Conservation (phyloP, 2,888 invertebrate species). For the Rotaria magnacalcarata region DNA sequence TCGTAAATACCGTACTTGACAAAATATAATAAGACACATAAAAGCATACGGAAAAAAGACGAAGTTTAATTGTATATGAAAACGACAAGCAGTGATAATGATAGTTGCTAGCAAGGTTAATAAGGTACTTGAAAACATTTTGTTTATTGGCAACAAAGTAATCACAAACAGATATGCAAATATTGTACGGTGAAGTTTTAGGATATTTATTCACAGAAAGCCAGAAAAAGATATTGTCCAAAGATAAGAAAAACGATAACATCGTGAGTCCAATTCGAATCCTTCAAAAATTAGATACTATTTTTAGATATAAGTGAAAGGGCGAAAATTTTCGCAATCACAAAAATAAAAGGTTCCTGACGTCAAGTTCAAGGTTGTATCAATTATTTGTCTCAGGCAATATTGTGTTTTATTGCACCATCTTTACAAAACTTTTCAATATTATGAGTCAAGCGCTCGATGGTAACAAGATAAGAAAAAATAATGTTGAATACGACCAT, state of each 20-base stretch:
- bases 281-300: no score
- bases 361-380: no score
- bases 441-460: not conserved
- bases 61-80: not conserved
- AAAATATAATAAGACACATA: not conserved
- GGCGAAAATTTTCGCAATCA: no score
- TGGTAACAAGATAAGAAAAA: not conserved
- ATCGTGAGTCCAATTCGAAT: no score
- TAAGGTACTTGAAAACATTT: not conserved
- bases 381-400: not conserved
- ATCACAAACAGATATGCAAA: not conserved
- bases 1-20: not conserved
- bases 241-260: not conserved
- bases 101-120: not conserved
- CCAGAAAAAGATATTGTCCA: not conserved
- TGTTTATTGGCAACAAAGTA: not conserved
- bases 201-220: not conserved
- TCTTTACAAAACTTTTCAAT: not conserved
- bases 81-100: not conserved
- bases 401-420: not conserved
- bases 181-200: not conserved
- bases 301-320: no score
- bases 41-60: not conserved
- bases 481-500: not conserved
- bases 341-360: no score